A percentile compares a stretch with the other conserved stretches of the same genome.
Conservation (phyloP, 64 coral and sea anemone genomes). For the Montipora cactus region DNA sequence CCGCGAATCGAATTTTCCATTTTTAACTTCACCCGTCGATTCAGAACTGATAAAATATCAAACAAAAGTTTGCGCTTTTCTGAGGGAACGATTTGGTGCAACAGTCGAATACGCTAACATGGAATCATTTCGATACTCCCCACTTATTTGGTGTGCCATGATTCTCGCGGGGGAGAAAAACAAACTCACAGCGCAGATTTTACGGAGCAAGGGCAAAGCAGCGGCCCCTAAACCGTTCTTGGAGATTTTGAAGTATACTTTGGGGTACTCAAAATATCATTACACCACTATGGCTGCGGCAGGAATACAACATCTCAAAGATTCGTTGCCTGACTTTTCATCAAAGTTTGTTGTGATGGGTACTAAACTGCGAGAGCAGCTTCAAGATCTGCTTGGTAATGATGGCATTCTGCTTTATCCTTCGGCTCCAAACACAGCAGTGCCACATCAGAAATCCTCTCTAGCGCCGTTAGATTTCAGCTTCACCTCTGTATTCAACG, state of each 20-base stretch:
- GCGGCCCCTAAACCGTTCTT: slow-evolving; percentile 73
- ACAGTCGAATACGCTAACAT: slow-evolving; percentile 62
- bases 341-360: slow-evolving; percentile 85
- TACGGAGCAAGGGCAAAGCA: slow-evolving; percentile 37
- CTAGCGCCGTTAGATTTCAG: slow-evolving; percentile 86
- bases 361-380: slow-evolving; percentile 54
- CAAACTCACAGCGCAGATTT: slow-evolving; percentile 58
- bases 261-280: slow-evolving; percentile 90
- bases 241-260: slow-evolving; percentile 85
- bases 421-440: slow-evolving; percentile 78
- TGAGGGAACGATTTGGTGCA: slow-evolving; percentile 49
- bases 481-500: slow-evolving; percentile 89
- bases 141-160: slow-evolving; percentile 83
- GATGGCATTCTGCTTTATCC: slow-evolving; percentile 83
- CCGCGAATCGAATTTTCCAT: slow-evolving; percentile 49
- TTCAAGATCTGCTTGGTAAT: slow-evolving; percentile 77
- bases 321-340: slow-evolving; percentile 52
- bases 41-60: slow-evolving; percentile 51
- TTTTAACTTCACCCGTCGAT: slow-evolving; percentile 70
- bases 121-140: slow-evolving; percentile 72
- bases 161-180: slow-evolving; percentile 66
- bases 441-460: slow-evolving; percentile 72
- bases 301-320: slow-evolving; percentile 52
- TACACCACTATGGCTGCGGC: slow-evolving; percentile 75
- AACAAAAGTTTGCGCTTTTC: slow-evolving; percentile 56